phyloP scores from a whole-genome alignment of 1,140 invertebrate species.

The Rhizoglyphus robini region DNA sequence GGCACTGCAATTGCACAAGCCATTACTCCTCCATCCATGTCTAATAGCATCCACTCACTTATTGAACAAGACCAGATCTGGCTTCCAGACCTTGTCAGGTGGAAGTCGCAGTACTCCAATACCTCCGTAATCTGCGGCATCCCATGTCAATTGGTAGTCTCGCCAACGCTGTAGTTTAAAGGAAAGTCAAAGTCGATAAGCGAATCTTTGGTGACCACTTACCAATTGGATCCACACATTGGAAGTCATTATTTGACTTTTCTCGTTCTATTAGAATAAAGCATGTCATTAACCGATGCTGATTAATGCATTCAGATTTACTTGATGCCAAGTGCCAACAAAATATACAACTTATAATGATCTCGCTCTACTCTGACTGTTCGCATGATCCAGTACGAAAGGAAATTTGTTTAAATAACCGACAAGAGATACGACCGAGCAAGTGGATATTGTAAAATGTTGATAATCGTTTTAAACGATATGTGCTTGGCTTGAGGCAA shows the following conservation, averaged over 20 bases:
- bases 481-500: too few relatives aligned
- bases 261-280: slow-evolving; percentile 93
- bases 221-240: slow-evolving; percentile 92
- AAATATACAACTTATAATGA: background rate
- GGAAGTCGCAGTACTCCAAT: slow-evolving; percentile 86
- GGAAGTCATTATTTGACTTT: slow-evolving; percentile 98
- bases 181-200: background rate
- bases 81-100: slow-evolving; percentile 98
- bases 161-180: slow-evolving; percentile 58
- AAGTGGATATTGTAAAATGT: too few relatives aligned
- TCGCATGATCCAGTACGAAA: background rate
- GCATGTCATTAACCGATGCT: slow-evolving; percentile 21
- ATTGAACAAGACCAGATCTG: slow-evolving; percentile 98
- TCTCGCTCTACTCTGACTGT: background rate
- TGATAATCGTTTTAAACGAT: too few relatives aligned
- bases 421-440: too few relatives aligned
- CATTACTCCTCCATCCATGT: background rate
- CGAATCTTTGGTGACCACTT: too few relatives aligned
- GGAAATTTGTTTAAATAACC: background rate
- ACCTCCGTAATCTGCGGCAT: slow-evolving; percentile 92
- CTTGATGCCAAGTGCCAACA: background rate
- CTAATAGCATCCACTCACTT: slow-evolving; percentile 57
- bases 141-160: slow-evolving; percentile 96
- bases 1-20: slow-evolving; percentile 50
- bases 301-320: background rate